These are phyloP conservation scores for Melanotaenia duboulayi DNA, from an alignment of 2,113 vertebrate genomes.

Conservation along the genomic window DNA sequence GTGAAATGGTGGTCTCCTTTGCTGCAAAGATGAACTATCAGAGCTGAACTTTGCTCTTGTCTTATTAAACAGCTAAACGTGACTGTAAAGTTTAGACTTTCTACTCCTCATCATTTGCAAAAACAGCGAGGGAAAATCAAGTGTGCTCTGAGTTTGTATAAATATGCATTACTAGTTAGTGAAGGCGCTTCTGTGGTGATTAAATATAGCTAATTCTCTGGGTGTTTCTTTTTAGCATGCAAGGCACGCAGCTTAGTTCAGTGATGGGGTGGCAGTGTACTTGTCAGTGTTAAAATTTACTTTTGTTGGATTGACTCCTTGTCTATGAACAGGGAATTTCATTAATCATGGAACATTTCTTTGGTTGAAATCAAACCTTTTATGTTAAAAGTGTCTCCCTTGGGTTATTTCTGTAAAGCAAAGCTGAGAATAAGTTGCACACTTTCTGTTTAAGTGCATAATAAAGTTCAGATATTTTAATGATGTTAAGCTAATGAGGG, in stretches of 20 bases:
- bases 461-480: too few species aligned
- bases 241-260: conserved; percentile 26
- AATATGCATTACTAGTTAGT: conserved; percentile 68
- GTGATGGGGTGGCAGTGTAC: conserved; percentile 38
- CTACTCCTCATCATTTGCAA: conserved; percentile 18
- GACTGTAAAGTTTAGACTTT: conserved; percentile 25
- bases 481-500: conserved; percentile 36
- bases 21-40: background rate
- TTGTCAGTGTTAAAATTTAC: conserved; percentile 27
- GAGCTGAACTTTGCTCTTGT: background rate
- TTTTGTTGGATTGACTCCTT: conserved; percentile 22
- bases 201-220: conserved; percentile 64
- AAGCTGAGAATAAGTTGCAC: conserved; percentile 6
- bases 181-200: conserved; percentile 58
- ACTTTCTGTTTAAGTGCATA: conserved; percentile 1
- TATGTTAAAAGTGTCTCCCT: conserved; percentile 4
- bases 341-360: conserved; percentile 3
- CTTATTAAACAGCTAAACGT: conserved; percentile 23
- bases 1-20: too few species aligned
- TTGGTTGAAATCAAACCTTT: background rate
- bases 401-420: conserved; percentile 2
- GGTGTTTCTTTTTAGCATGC: conserved; percentile 65
- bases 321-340: conserved; percentile 13
- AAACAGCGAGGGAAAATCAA: conserved; percentile 32
- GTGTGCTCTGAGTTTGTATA: conserved; percentile 39